Conservation (phyloP, 2,113 vertebrate species). For the Urocitellus parryii region DNA sequence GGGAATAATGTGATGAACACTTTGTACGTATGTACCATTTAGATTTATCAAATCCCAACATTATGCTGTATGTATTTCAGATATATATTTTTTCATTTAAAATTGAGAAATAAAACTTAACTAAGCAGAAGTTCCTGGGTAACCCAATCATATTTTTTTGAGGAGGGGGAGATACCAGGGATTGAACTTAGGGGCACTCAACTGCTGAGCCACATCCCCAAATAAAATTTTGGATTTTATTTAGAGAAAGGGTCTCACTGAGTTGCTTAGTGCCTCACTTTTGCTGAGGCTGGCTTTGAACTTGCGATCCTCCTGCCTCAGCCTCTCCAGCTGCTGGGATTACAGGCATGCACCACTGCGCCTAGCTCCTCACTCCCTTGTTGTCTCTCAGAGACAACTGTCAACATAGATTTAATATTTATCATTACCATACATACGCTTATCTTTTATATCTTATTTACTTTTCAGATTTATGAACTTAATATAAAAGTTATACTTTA, state of each 20-base stretch:
- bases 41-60: not conserved
- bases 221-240: no score
- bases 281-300: no score
- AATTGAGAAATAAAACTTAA: not conserved
- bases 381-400: not conserved
- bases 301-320: no score
- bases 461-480: not conserved
- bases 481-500: conserved; percentile 29
- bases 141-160: not conserved
- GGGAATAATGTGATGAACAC: not conserved
- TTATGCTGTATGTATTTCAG: not conserved
- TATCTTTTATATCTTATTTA: not conserved
- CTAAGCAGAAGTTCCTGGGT: not conserved
- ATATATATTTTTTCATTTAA: not conserved
- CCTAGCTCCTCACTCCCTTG: not conserved
- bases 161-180: no score
- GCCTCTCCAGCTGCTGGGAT: no score
- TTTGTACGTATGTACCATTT: not conserved
- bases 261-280: no score
- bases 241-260: no score
- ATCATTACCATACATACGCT: not conserved
- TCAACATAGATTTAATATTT: not conserved
- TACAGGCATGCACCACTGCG: no score
- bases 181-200: no score
- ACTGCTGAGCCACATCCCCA: no score